Percentiles rank a stretch among this genome's conserved stretches.
phyloP scores from a whole-genome alignment of 2,888 invertebrate species.

The Agonopterix subpropinquella region DNA sequence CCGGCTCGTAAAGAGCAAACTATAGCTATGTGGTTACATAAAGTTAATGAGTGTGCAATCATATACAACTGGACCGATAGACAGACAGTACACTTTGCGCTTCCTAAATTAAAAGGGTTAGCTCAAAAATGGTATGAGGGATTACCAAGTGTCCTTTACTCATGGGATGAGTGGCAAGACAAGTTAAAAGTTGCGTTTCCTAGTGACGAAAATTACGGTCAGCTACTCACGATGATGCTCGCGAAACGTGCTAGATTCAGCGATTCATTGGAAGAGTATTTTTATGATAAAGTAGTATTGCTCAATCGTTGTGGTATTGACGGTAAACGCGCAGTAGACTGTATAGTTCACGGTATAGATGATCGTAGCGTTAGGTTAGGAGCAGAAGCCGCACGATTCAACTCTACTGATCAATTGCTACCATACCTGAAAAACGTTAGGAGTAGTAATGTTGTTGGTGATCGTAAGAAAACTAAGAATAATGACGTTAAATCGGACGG shows the following conservation, averaged over 20 bases:
- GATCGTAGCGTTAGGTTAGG: neutral
- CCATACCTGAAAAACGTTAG: neutral
- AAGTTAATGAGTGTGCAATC: constrained; percentile 13
- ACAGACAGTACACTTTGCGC: constrained; percentile 7
- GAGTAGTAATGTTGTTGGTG: neutral
- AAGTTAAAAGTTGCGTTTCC: constrained; percentile 1
- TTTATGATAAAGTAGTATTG: neutral
- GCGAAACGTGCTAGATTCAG: neutral
- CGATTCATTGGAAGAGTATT: neutral
- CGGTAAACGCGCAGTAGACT: neutral
- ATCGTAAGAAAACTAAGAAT: neutral
- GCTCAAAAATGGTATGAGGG: constrained; percentile 17
- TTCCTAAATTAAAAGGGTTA: constrained; percentile 2
- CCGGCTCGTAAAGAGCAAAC: constrained; percentile 7
- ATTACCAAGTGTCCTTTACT: constrained; percentile 10
- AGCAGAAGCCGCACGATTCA: neutral
- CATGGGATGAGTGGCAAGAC: constrained; percentile 1
- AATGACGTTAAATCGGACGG: neutral
- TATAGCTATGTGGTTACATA: constrained; percentile 10
- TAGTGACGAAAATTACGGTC: constrained; percentile 1
- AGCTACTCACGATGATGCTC: neutral
- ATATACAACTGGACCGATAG: constrained; percentile 14
- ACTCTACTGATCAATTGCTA: neutral
- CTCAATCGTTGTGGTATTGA: neutral
- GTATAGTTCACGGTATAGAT: neutral